phyloP scores from a whole-genome alignment of 2,797 vertebrate species.

The Bovichtus variegatus region DNA sequence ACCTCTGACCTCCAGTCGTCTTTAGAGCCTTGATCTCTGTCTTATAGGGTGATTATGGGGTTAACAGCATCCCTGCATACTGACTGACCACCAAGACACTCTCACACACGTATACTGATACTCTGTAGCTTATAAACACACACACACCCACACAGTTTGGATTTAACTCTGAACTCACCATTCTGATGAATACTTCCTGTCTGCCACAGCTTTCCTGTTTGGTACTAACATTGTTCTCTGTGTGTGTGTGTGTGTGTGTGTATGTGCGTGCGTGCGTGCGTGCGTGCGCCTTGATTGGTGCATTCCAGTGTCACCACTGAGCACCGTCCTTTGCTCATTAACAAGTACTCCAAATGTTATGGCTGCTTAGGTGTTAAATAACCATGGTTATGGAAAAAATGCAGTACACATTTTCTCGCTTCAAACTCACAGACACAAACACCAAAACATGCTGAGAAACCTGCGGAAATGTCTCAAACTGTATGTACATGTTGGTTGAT shows the following conservation, averaged over 20 bases:
- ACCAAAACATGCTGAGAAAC: not conserved
- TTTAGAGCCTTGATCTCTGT: constrained; percentile 50
- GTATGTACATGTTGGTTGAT: not conserved
- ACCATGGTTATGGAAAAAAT: constrained; percentile 24
- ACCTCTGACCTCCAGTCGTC: constrained; percentile 45
- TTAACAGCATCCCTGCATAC: constrained; percentile 46
- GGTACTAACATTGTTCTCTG: constrained; percentile 24
- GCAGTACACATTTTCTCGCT: constrained; percentile 1
- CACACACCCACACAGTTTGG: constrained; percentile 40
- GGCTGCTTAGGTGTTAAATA: constrained; percentile 40
- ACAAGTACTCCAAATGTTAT: constrained; percentile 20
- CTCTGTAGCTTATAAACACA: constrained; percentile 16
- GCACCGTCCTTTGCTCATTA: constrained; percentile 23
- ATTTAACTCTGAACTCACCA: constrained; percentile 59
- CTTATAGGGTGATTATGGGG: constrained; percentile 55
- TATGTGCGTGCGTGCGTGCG: constrained; percentile 20
- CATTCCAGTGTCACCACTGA: constrained; percentile 44
- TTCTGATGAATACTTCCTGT: constrained; percentile 73
- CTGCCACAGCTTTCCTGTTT: constrained; percentile 74
- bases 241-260: constrained; percentile 19
- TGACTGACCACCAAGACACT: constrained; percentile 29
- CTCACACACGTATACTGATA: constrained; percentile 7
- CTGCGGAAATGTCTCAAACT: constrained; percentile 1
- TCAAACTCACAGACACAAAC: not conserved
- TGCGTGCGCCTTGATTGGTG: constrained; percentile 36